phyloP scores from a whole-genome alignment of 2,113 vertebrate genomes.

The Grammomys surdaster region DNA sequence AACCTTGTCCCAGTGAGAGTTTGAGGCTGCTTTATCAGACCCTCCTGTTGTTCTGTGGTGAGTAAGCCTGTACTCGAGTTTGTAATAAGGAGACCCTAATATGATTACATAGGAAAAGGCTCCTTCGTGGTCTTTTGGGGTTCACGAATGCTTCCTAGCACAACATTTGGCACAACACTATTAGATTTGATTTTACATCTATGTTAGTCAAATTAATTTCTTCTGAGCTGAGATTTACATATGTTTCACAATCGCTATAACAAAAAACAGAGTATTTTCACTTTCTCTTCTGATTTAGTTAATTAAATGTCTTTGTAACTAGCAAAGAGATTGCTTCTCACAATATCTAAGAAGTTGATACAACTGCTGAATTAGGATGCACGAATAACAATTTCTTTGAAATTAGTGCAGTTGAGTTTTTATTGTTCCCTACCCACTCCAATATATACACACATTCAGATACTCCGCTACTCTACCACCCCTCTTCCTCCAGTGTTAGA shows the following conservation, averaged over 20 bases:
- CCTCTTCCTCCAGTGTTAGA: background rate
- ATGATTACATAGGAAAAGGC: no score
- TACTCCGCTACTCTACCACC: fast-evolving
- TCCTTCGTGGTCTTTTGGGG: no score
- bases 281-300: conserved; percentile 33
- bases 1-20: no score
- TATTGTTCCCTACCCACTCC: background rate
- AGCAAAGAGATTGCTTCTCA: conserved; percentile 24
- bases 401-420: background rate
- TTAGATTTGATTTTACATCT: conserved; percentile 46
- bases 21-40: no score
- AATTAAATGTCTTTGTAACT: conserved; percentile 17
- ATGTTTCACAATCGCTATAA: background rate
- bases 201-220: conserved; percentile 20
- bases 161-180: no score
- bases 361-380: background rate
- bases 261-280: background rate
- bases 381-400: background rate
- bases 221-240: conserved; percentile 4
- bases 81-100: no score
- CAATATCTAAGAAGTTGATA: background rate
- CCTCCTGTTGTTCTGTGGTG: no score
- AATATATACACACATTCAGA: background rate
- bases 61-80: no score
- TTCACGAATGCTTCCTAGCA: no score